Evolutionary conservation across 2,888 invertebrate genomes (phyloP).

Genomic region (Trimorus sp.): DNA sequence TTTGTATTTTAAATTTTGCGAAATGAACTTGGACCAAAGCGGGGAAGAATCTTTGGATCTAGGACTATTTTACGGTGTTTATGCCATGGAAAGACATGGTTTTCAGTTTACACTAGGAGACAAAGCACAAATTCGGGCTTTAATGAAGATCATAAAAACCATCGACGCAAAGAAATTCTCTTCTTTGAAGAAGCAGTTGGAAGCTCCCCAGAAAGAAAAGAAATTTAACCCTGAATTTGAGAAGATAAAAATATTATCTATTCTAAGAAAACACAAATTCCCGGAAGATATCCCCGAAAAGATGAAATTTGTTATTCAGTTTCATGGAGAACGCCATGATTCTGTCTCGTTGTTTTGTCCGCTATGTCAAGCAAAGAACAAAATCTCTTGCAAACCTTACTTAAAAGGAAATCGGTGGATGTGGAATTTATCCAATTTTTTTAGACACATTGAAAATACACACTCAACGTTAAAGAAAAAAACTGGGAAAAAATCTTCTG

Average conservation of each 20-base stretch:
- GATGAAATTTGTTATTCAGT: background rate
- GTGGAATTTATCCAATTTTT: background rate
- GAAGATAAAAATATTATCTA: background rate
- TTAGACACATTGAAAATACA: background rate
- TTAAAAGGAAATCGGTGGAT: background rate
- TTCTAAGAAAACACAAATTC: background rate
- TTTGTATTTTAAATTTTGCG: background rate
- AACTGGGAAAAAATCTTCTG: no score
- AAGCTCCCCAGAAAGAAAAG: background rate
- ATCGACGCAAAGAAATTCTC: background rate
- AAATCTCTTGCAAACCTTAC: background rate
- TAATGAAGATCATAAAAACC: background rate
- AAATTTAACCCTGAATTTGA: background rate
- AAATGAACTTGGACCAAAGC: background rate
- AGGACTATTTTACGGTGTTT: conserved; percentile 1
- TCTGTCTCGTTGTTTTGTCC: background rate
- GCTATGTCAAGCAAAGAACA: background rate
- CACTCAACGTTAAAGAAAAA: background rate
- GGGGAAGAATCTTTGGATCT: background rate
- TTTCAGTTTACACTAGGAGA: background rate
- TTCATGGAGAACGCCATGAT: background rate
- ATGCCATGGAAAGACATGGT: background rate
- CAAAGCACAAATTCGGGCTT: background rate
- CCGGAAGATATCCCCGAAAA: background rate
- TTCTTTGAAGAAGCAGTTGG: background rate